These are phyloP conservation scores for Nymphalis urticae DNA, from an alignment of 2,888 invertebrate genomes.

Conservation along the genomic window DNA sequence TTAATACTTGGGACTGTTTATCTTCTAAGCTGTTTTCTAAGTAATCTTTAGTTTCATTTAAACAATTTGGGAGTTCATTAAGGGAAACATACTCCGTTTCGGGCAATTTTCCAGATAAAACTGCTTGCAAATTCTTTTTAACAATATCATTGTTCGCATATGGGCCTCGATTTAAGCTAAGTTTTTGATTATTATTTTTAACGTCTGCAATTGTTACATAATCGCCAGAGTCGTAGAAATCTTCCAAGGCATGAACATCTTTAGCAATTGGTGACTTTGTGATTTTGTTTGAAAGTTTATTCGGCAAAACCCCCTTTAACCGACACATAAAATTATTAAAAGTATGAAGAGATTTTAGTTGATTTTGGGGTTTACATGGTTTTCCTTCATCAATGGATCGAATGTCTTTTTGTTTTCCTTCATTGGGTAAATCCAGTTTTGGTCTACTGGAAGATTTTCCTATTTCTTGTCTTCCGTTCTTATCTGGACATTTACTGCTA, in stretches of 20 bases:
- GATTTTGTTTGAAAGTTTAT: conserved; percentile 68
- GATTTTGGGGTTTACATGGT: conserved; percentile 53
- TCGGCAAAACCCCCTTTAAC: conserved; percentile 84
- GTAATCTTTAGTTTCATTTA: conserved; percentile 71
- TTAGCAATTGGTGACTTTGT: conserved; percentile 73
- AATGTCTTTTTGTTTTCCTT: conserved; percentile 59
- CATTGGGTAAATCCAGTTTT: conserved; percentile 67
- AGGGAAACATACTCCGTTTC: conserved; percentile 91
- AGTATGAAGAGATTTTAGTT: conserved; percentile 77
- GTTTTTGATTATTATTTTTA: conserved; percentile 88
- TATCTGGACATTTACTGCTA: conserved; percentile 59
- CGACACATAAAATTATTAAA: conserved; percentile 88
- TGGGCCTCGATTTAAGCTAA: conserved; percentile 65
- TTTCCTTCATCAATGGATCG: conserved; percentile 47
- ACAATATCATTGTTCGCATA: conserved; percentile 86
- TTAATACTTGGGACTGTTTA: conserved; percentile 57
- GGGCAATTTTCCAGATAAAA: conserved; percentile 81
- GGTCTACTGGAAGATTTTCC: conserved; percentile 59
- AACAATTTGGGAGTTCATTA: conserved; percentile 86
- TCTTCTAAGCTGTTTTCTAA: conserved; percentile 64
- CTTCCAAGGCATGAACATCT: conserved; percentile 70
- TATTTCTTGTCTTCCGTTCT: conserved; percentile 47
- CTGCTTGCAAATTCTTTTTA: conserved; percentile 82
- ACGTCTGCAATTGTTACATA: conserved; percentile 93
- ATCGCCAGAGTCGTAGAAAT: conserved; percentile 86